Conservation (phyloP, 2,797 vertebrate species). For the Momotus momota region DNA sequence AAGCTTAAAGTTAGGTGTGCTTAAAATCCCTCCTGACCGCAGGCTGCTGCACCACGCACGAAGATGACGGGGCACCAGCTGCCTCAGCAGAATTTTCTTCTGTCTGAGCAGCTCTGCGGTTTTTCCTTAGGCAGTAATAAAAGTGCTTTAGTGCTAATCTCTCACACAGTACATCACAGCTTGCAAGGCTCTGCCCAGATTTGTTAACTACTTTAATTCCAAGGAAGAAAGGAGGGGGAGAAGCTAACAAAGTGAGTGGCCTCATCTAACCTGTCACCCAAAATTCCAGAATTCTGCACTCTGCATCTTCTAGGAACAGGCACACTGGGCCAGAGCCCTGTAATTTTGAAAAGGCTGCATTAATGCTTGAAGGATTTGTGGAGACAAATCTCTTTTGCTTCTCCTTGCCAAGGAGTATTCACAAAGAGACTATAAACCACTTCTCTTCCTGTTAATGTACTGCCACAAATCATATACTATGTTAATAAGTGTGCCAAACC, state of each 20-base stretch:
- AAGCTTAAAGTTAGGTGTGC: background rate
- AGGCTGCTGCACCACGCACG: background rate
- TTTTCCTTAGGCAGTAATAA: background rate
- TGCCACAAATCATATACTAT: background rate
- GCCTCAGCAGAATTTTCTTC: background rate
- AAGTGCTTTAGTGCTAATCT: background rate
- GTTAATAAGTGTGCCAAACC: background rate
- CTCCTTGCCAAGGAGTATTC: background rate
- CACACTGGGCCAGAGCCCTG: background rate
- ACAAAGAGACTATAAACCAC: background rate
- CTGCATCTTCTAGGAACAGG: background rate
- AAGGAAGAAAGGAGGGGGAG: background rate
- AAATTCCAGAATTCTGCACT: background rate
- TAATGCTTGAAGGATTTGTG: background rate
- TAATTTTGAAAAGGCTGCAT: background rate
- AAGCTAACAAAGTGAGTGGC: background rate
- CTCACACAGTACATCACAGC: background rate
- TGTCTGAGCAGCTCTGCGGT: background rate
- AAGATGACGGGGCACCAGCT: background rate
- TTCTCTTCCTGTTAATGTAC: background rate
- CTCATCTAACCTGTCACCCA: background rate
- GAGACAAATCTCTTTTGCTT: background rate
- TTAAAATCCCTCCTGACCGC: background rate
- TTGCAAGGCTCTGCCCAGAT: background rate
- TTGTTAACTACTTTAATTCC: background rate